A percentile compares a stretch with the other conserved stretches of the same genome.
phyloP scores from a whole-genome alignment of 2,888 invertebrate species.

The Schrankia costaestrigalis region DNA sequence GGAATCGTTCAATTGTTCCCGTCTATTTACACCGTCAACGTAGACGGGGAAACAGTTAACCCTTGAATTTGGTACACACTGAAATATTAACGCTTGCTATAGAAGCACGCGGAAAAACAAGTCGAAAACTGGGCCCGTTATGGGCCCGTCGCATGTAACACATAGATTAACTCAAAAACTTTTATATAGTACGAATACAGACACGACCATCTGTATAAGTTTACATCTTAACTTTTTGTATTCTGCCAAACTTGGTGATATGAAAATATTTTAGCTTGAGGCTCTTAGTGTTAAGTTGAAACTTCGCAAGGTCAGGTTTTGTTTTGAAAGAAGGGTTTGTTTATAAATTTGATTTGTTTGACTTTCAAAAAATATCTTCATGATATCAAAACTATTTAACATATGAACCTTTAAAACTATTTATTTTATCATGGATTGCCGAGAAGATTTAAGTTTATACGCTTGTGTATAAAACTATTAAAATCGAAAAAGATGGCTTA shows the following conservation, averaged over 20 bases:
- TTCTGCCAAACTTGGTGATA: slow-evolving; percentile 1
- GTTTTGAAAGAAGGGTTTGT: too few species aligned
- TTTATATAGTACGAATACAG: slow-evolving; percentile 23
- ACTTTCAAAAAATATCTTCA: too few species aligned
- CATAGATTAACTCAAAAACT: slow-evolving; percentile 58
- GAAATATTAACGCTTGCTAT: slow-evolving; percentile 77
- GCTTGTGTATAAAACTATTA: too few species aligned
- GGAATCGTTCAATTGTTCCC: slow-evolving; percentile 51
- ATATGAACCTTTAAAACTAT: too few species aligned
- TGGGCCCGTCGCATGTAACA: slow-evolving; percentile 69
- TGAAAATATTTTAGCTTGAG: not conserved
- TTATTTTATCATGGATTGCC: too few species aligned
- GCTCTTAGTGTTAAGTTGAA: not conserved
- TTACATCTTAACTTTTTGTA: not conserved
- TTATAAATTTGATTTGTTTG: too few species aligned
- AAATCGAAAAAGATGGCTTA: too few species aligned
- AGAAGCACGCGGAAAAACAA: slow-evolving; percentile 77
- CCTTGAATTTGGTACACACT: slow-evolving; percentile 74
- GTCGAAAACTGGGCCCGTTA: slow-evolving; percentile 75
- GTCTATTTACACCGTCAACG: slow-evolving; percentile 47
- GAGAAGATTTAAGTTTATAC: too few species aligned
- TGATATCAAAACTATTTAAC: too few species aligned
- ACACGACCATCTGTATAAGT: slow-evolving; percentile 6
- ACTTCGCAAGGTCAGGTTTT: slow-evolving; percentile 1
- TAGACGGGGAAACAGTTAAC: slow-evolving; percentile 65